phyloP scores from a whole-genome alignment of 2,888 invertebrate genomes.

The Chrysolina haemoptera region DNA sequence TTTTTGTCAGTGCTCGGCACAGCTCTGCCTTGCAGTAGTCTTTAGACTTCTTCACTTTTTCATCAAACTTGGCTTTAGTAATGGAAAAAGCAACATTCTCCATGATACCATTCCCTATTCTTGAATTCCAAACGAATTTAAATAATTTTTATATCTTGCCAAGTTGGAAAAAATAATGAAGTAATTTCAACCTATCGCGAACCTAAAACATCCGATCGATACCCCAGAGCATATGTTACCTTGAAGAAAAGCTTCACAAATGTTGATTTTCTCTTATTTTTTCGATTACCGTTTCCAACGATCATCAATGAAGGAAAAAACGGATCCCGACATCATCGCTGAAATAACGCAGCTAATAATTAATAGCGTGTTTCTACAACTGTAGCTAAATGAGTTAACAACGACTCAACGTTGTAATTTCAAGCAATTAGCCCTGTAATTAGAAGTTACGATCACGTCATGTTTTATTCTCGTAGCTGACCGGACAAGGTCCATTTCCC shows the following conservation, averaged over 20 bases:
- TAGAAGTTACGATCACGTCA: constrained; percentile 33
- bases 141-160: too few relatives aligned
- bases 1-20: too few relatives aligned
- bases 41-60: too few relatives aligned
- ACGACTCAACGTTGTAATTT: constrained; percentile 35
- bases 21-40: too few relatives aligned
- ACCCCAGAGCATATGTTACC: background rate
- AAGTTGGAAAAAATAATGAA: background rate
- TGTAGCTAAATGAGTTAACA: constrained; percentile 18
- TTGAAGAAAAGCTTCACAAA: background rate
- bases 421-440: constrained; percentile 37
- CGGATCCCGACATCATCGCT: constrained; percentile 7
- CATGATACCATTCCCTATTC: too few relatives aligned
- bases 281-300: background rate
- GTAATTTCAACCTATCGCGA: background rate
- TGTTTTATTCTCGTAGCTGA: constrained; percentile 45
- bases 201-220: too few relatives aligned
- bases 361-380: constrained; percentile 14
- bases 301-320: background rate
- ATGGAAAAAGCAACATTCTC: too few relatives aligned
- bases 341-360: constrained; percentile 10
- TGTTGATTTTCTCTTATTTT: background rate
- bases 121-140: too few relatives aligned
- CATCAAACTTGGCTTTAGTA: too few relatives aligned
- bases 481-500: constrained; percentile 53